Base-by-base conservation (phyloP, 2,888 invertebrate species). In the Pheosia tremula region DNA sequence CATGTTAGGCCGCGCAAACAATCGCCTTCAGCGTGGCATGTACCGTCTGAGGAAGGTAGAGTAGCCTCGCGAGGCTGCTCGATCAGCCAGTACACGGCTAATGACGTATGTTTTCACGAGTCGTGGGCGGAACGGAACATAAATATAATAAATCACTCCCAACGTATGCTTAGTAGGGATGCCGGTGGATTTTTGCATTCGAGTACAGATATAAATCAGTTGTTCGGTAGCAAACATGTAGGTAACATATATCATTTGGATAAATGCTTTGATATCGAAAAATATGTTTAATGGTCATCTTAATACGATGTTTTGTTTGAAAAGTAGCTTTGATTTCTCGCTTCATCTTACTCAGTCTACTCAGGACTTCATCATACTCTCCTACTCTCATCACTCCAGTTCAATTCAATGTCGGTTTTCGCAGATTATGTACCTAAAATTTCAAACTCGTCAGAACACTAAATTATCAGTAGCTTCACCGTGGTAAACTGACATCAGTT, bases 141-240 rank as follows among this genome's bases (percentile, higher is more conserved):
- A 74, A 72, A 68, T 75, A 75, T 78, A 77, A 77, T 79, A 78
- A 79, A 80, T 78, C 74, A 77, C 71, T 64, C 58, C 62, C 62
- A 71, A 62, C 62, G 69, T 67, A 72, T 60, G 60, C 60, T 72
- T 67, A 67, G 69, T 68, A 67, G 58, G 63, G 60, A 45, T 57
- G 53, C 69, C 56, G 59, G 60, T 66, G 67, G 71, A 67, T 78
- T 77, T 78, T 78, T 74, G 71, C 77, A 72, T 69, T 52, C 58
- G 67, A 71, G 66, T 75, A 68, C 58, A 62, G 63, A 60, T 70
- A 79, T 75, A 75, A 77, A 78, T 77, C 71, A 77, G 75, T 74
- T 73, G 58, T 59, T 62, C 58, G 39, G 63, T 56, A 59, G 63
- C 64, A 70, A 71, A 67, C 59, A 24, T 24, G 24, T 24, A 24